phyloP scores from a whole-genome alignment of 2,888 invertebrate species.

The Alloplasta piceator region DNA sequence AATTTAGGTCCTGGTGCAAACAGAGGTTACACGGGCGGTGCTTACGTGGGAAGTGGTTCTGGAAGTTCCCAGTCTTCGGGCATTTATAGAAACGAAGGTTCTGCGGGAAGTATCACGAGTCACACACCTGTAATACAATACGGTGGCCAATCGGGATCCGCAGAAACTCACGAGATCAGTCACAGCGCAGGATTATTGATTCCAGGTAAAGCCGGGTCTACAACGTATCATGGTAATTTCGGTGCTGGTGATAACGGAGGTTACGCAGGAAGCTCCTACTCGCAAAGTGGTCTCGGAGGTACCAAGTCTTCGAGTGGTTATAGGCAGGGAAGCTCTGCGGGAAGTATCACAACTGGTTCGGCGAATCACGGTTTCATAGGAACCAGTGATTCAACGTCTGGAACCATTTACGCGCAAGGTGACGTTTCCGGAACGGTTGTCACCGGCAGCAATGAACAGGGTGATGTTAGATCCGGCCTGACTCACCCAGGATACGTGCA shows the following conservation, averaged over 20 bases:
- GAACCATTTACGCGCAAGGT: constrained; percentile 68
- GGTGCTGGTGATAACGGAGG: background rate
- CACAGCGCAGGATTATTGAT: background rate
- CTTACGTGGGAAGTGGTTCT: constrained; percentile 28
- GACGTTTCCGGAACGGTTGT: constrained; percentile 64
- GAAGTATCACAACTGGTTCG: constrained; percentile 62
- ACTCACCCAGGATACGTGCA: constrained; percentile 71
- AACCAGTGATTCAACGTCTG: constrained; percentile 67
- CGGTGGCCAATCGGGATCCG: constrained; percentile 6
- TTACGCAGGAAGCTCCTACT: too few species aligned
- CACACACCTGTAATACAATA: constrained; percentile 1
- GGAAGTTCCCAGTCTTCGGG: background rate
- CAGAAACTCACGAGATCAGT: constrained; percentile 3
- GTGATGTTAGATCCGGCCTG: constrained; percentile 63
- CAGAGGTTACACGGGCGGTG: constrained; percentile 13
- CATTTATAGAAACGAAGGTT: background rate
- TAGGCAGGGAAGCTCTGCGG: constrained; percentile 36
- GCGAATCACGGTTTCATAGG: constrained; percentile 60
- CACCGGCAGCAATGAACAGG: constrained; percentile 64
- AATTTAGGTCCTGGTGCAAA: constrained; percentile 38
- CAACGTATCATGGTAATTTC: constrained; percentile 33
- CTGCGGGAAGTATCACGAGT: background rate
- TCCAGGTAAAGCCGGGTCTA: background rate
- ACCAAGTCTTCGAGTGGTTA: constrained; percentile 28
- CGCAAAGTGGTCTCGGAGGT: constrained; percentile 6